Base-by-base conservation (phyloP, 2,797 vertebrate genomes). In the Cottoperca gobio region DNA sequence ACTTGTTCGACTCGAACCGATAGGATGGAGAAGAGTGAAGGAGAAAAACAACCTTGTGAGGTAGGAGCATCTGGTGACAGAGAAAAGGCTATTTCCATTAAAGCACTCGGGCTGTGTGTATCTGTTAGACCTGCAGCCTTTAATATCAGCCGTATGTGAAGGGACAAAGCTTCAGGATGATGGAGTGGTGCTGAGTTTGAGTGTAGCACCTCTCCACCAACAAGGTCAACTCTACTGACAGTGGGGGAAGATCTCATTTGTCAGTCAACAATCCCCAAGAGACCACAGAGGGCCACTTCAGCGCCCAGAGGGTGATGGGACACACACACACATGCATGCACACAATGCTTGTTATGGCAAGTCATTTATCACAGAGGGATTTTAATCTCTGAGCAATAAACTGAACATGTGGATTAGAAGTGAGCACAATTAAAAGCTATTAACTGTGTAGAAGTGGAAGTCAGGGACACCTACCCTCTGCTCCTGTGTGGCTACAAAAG, bases 401-500 rank as follows among this genome's bases (percentile, higher is more conserved):
- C 40, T 43, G 26, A 43, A 53, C 42, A 69, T 48, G 65, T 10
- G 49, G 59, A 70, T 74, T 31, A 55, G 23, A 66, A 40, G 52
- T 55, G 53, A 58, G 71, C 69, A 71, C 33, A 31, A 33, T 31
- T 31, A 69, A 67, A 77, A 71, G 43, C 57, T 59, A 66, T 84
- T 64, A 64, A 62, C 14, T 53, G 55, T 49, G 53, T 26, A 61
- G 76, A 23, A 50, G 55, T 48, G 48, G 26, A 68, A 55, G 70
- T 66, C 10, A 63, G 45, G 54, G 12, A 65, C 49, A 90, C 93
- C 67, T 86, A 99, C 98, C 95, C 97, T 96, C 91, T 99, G 98
- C 91, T 99, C 97, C 91, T 99, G 98, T 37, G 97, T 99, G 88
- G 98, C 97, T 71, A 99, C 98, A 21, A 99, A 99, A 0, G 98